Evolutionary conservation across 2,888 invertebrate genomes (phyloP).

Genomic region (Eupeodes latifasciatus): DNA sequence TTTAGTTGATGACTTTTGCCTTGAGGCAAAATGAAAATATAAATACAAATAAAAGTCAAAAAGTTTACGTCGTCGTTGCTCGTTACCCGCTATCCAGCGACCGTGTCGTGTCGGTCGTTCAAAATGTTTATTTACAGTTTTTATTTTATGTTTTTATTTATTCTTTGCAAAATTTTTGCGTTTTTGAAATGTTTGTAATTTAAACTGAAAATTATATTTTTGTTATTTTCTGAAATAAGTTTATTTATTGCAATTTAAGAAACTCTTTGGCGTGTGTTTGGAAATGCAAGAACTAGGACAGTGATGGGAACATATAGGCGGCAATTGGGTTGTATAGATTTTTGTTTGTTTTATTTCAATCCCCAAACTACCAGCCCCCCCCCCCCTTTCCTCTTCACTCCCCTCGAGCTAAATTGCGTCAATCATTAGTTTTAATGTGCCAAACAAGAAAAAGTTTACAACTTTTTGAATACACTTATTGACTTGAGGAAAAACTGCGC

Average conservation of each 20-base stretch:
- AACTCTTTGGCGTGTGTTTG: neutral
- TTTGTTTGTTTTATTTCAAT: neutral
- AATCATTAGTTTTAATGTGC: constrained; percentile 47
- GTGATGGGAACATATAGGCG: neutral
- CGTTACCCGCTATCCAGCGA: too few species aligned
- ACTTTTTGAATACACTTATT: constrained; percentile 53
- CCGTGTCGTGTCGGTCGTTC: neutral
- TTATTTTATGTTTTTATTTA: neutral
- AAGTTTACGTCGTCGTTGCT: constrained; percentile 1
- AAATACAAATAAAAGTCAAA: constrained; percentile 32
- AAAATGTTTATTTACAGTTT: constrained; percentile 28
- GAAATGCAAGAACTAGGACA: neutral
- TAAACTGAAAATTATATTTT: constrained; percentile 10
- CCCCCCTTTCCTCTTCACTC: neutral
- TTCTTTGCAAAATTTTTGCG: neutral
- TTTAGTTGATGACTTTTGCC: constrained; percentile 16
- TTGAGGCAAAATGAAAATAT: constrained; percentile 20
- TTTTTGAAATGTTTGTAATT: constrained; percentile 13
- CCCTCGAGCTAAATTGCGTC: neutral
- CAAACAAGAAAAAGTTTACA: constrained; percentile 53
- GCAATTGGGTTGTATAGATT: neutral
- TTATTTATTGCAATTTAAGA: neutral
- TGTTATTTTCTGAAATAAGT: constrained; percentile 7
- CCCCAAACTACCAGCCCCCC: neutral
- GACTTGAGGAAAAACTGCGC: constrained; percentile 19